Base-by-base conservation (phyloP, 1,140 invertebrate species). In the Chelonus insularis region DNA sequence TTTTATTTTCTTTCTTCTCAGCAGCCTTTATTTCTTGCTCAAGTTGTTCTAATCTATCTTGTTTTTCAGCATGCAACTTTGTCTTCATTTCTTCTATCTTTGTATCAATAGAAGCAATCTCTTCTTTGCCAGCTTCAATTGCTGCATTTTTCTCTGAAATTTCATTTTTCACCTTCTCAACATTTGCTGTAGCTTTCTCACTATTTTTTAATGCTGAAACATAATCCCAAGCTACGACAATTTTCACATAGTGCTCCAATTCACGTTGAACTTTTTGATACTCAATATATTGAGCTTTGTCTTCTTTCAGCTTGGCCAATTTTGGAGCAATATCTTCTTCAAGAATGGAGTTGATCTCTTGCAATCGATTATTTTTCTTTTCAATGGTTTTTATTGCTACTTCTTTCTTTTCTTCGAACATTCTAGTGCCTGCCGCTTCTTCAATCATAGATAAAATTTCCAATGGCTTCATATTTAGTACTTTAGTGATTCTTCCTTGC, bases 361-460 rank as follows among this genome's bases (percentile, higher is more conserved):
- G 83, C 0, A 99, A 81, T 81, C 95, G 96, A 2, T 86, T 87
- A 81, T 99, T 94, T 81, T 99, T 99, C 71, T 96, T 96, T 64
- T 93, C 91, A 62, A 99, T 95, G 0, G 90, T 92, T 73, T 89
- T 94, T 62, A 94, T 85, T 0, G 95, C 91, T 29, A 85, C 85
- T 68, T 94, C 90, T 72, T 95, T 96, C 75, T 99, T 99, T 0
- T 86, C 86, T 80, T 99, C 96, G 81, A 99, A 99, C 87, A 98
- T 91, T 71, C 91, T 90, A 1, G 97, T 98, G n/a, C 97, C 97
- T 1, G 96, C 96, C 20, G 97, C 96, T 84, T 99, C 98, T 83
- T 99, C 98, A 59, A 99, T 91, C 96, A 99, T 98, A 0, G 94
- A 93, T 29, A 99, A 83, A 75, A 99, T 97, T 90, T 99, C 97